Conservation (phyloP, 2,113 vertebrate genomes). For the Muscicapa adusta region DNA sequence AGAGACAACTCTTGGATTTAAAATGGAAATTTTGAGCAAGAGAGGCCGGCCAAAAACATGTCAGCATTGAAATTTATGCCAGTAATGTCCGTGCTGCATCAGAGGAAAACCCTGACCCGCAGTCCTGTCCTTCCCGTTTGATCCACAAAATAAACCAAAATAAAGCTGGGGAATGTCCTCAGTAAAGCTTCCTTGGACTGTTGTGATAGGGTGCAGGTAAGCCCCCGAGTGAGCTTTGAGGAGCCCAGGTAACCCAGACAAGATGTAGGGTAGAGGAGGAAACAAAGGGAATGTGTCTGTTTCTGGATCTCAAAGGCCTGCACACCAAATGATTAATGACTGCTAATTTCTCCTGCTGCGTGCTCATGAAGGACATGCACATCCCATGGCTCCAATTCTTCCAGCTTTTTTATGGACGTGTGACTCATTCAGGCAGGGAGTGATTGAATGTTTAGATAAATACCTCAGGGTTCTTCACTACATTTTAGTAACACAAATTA, state of each 20-base stretch:
- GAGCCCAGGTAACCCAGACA: background rate
- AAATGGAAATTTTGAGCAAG: background rate
- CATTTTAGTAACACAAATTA: background rate
- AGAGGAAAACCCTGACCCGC: constrained; percentile 20
- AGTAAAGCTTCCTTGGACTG: background rate
- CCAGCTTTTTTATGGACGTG: background rate
- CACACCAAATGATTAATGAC: background rate
- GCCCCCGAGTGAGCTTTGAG: background rate
- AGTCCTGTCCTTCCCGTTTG: background rate
- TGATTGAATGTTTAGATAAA: background rate
- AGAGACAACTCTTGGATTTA: background rate
- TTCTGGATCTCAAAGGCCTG: background rate
- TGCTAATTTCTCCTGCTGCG: background rate
- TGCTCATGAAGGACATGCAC: background rate
- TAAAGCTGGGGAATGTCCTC: background rate
- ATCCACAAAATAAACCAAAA: background rate
- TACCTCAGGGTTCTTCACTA: background rate
- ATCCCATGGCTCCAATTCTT: background rate
- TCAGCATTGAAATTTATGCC: background rate
- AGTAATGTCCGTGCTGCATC: background rate
- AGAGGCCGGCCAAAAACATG: background rate
- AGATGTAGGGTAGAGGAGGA: background rate
- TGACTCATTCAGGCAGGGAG: background rate
- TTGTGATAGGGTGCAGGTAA: background rate
- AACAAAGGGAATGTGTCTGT: background rate